A percentile compares a stretch with the other conserved stretches of the same genome.
Conservation (phyloP, 1,140 invertebrate genomes). For the Trinorchestia longiramus region DNA sequence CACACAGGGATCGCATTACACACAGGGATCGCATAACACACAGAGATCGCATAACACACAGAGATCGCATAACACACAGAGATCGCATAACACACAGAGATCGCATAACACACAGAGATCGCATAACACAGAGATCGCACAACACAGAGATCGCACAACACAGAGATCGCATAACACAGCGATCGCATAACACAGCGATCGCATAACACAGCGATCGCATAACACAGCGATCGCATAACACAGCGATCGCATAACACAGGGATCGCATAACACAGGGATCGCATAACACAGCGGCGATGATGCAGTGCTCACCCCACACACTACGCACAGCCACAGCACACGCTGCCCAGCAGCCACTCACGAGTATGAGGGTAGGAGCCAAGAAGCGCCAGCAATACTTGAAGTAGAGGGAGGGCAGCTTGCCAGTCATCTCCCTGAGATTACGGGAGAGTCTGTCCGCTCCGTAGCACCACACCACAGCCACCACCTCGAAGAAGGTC, state of each 20-base stretch:
- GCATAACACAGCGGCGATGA: slow-evolving; percentile 75
- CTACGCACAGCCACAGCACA: neutral
- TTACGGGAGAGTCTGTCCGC: slow-evolving; percentile 82
- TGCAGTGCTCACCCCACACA: slow-evolving; percentile 72
- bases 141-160: too few species aligned
- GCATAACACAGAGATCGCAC: neutral
- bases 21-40: slow-evolving; percentile 75
- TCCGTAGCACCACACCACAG: slow-evolving; percentile 93
- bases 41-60: too few species aligned
- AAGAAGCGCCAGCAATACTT: slow-evolving; percentile 86
- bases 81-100: too few species aligned
- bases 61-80: too few species aligned
- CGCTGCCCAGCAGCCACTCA: slow-evolving; percentile 69
- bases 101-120: too few species aligned
- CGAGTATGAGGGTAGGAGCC: slow-evolving; percentile 84
- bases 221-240: too few species aligned
- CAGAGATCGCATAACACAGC: too few species aligned
- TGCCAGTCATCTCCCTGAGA: slow-evolving; percentile 89
- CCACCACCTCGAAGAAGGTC: slow-evolving; percentile 92
- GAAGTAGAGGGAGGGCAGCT: slow-evolving; percentile 82
- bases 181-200: neutral
- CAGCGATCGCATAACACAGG: too few species aligned
- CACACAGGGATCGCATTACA: slow-evolving; percentile 90
- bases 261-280: neutral
- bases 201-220: too few species aligned